phyloP scores from a whole-genome alignment of 2,797 vertebrate genomes.

The Rhynchonycteris naso region DNA sequence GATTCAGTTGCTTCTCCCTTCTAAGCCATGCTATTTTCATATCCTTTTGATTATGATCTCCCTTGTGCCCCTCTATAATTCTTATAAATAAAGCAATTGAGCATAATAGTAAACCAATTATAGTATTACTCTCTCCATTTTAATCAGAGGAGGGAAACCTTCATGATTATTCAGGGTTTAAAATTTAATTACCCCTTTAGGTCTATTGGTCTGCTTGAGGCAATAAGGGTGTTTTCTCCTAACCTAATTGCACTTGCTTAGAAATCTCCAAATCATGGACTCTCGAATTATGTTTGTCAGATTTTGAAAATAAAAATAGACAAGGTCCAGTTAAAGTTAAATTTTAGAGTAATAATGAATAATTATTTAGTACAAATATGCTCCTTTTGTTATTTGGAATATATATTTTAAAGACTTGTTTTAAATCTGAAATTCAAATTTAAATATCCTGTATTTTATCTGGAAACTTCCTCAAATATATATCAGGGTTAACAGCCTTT shows the following conservation, averaged over 20 bases:
- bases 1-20: not conserved
- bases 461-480: not conserved
- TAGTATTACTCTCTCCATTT: conserved; percentile 36
- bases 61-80: not conserved
- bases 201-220: conserved; percentile 19
- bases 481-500: not conserved
- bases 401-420: not conserved
- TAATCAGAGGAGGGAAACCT: conserved; percentile 38
- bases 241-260: not conserved
- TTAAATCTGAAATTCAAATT: conserved; percentile 24
- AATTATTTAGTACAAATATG: not conserved
- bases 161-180: not conserved
- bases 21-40: not conserved
- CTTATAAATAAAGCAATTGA: conserved; percentile 11
- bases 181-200: conserved; percentile 46
- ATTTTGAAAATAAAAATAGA: conserved; percentile 31
- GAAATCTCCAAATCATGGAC: not conserved
- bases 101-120: conserved; percentile 47
- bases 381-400: not conserved
- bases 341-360: not conserved
- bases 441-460: not conserved
- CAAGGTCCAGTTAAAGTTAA: not conserved
- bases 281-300: not conserved
- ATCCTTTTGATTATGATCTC: not conserved
- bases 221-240: conserved; percentile 4